Evolutionary conservation across 2,113 vertebrate species (phyloP).

Genomic region (Morone saxatilis): DNA sequence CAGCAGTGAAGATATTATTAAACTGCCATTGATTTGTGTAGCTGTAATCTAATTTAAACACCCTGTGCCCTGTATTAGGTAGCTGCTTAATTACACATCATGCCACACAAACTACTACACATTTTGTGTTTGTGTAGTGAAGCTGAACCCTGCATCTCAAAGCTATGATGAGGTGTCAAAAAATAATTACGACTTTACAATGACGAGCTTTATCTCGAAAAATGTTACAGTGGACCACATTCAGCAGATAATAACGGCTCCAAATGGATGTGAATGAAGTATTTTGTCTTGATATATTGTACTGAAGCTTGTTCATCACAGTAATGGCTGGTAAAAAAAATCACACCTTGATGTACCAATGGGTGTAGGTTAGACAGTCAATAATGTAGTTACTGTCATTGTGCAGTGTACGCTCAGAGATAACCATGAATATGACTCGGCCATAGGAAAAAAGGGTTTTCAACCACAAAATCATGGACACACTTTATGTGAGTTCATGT

Average conservation of each 20-base stretch:
- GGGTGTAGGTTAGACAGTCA: slow-evolving; percentile 7
- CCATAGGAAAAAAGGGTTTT: background rate
- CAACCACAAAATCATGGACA: background rate
- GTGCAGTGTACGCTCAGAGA: background rate
- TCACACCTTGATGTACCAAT: background rate
- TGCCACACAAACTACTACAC: background rate
- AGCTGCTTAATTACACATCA: slow-evolving; percentile 53
- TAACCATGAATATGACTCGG: slow-evolving; percentile 16
- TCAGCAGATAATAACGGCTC: background rate
- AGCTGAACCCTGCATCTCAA: slow-evolving; percentile 5
- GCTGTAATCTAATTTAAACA: slow-evolving; percentile 65
- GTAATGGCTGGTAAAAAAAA: background rate
- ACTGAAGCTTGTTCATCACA: background rate
- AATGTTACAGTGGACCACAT: background rate
- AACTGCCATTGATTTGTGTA: slow-evolving; percentile 52
- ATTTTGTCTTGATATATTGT: background rate
- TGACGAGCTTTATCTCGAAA: background rate
- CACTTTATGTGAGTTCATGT: background rate
- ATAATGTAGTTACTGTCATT: slow-evolving; percentile 27
- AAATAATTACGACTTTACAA: slow-evolving; percentile 9
- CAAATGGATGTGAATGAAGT: background rate
- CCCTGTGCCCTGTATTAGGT: slow-evolving; percentile 41
- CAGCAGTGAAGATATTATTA: slow-evolving; percentile 55
- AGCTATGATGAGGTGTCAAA: background rate
- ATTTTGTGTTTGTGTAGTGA: slow-evolving; percentile 13